Base-by-base conservation (phyloP, 2,888 invertebrate species). In the Leptinotarsa haldemani region DNA sequence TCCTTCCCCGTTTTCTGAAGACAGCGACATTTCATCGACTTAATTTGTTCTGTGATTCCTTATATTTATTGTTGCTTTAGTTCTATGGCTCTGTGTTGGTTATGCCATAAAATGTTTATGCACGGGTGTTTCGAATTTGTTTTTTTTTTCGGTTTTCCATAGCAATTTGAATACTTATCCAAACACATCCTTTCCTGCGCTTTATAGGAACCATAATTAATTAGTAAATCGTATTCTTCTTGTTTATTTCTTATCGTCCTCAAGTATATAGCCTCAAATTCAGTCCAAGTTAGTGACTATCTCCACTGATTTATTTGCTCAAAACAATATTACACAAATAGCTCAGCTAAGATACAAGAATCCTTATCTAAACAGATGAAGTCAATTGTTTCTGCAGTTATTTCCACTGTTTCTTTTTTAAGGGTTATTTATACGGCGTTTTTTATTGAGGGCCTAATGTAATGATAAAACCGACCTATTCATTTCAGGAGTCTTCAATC, bases 11-110 rank as follows among this genome's bases (percentile, higher is more conserved):
- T 67, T 72, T 74, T 70, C 69, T 61, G 69, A 74, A 74, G 78
- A 74, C 78, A 68, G 53, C 70, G 75, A 69, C 70, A 74, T 75
- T 71, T 77, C 75, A 74, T 71, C 69, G 71, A 72, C 71, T 73
- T 69, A 69, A 64, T 74, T 74, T 70, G 73, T 71, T 74, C 70
- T 15, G 61, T 61, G 61, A 61, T 61, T 61, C 61, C 61, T 40
- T 25, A 61, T 61, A 61, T 61, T 61, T 61, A 61, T 61, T 18
- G 61, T n/a, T 61, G 61, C 25, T 61, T 25, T 61, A 16, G 40
- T 61, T 61, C 18, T 9, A 25, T 61, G 16, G 3, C 48, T 16
- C 48, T 16, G 50, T n/a, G 16, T 50, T 50, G 16, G 50, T 22
- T 18, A 22, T 58, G 25, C 25, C 20, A 20, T 18, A 20, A 18